Evolutionary conservation across 2,888 invertebrate species (phyloP).

Genomic region (Globia sparganii): DNA sequence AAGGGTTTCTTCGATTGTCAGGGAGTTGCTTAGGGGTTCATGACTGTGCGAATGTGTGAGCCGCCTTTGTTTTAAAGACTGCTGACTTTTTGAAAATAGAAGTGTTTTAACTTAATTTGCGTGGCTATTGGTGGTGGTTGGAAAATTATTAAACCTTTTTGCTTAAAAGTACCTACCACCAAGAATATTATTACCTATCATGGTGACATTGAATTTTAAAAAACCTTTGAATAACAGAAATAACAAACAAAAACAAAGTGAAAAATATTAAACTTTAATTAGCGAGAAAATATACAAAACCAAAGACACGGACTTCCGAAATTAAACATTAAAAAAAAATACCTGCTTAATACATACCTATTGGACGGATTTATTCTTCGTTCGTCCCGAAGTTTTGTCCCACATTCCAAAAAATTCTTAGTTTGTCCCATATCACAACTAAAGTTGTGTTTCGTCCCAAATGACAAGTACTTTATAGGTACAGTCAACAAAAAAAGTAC

Average conservation of each 20-base stretch:
- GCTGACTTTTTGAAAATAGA: not conserved
- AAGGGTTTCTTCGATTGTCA: conserved; percentile 62
- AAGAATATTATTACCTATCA: no score
- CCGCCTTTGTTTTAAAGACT: conserved; percentile 60
- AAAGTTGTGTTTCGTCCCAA: no score
- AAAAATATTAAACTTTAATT: not conserved
- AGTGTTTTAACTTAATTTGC: not conserved
- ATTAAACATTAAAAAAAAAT: not conserved
- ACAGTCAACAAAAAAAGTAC: no score
- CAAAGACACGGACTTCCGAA: not conserved
- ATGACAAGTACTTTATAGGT: no score
- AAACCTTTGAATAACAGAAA: not conserved
- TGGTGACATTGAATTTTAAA: not conserved
- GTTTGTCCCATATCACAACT: no score
- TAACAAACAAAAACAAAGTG: not conserved
- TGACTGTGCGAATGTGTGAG: conserved; percentile 31
- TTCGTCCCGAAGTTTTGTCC: no score
- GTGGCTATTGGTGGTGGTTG: not conserved
- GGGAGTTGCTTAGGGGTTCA: conserved; percentile 52
- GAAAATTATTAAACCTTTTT: not conserved
- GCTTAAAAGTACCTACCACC: not conserved
- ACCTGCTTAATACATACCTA: not conserved
- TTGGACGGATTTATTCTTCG: no score
- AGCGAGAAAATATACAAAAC: not conserved
- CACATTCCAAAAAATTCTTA: no score